These are phyloP conservation scores for Ciona savignyi DNA, from an alignment of 23 tunicate genomes.

Conservation along the genomic window DNA sequence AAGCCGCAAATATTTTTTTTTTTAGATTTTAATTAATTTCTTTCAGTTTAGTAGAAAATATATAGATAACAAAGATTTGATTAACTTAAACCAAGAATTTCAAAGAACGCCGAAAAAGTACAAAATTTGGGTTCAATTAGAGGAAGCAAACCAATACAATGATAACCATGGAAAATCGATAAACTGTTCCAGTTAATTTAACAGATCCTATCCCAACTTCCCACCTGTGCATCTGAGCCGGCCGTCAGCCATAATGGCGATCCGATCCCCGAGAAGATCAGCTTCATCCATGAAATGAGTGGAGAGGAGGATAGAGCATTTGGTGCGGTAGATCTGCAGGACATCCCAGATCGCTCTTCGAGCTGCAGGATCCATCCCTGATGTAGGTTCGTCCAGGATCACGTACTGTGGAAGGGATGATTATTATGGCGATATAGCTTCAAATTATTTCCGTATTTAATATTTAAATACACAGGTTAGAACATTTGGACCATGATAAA, in stretches of 20 bases:
- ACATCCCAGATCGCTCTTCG: slow-evolving; percentile 96
- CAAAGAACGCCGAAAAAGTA: too few relatives aligned
- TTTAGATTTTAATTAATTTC: too few relatives aligned
- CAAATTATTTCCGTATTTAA: not conserved
- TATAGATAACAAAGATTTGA: too few relatives aligned
- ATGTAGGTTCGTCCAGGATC: slow-evolving; percentile 97
- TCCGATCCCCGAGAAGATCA: slow-evolving; percentile 88
- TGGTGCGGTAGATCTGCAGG: slow-evolving; percentile 43
- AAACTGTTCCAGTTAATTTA: too few relatives aligned
- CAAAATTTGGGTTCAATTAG: too few relatives aligned
- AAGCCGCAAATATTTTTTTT: too few relatives aligned
- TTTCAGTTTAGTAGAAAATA: too few relatives aligned
- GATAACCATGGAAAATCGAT: too few relatives aligned
- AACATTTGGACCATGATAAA: too few relatives aligned
- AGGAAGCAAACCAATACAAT: too few relatives aligned
- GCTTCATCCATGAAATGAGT: slow-evolving; percentile 99
- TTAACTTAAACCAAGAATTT: too few relatives aligned
- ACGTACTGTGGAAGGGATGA: slow-evolving; percentile 41
- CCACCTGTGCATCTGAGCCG: slow-evolving; percentile 73
- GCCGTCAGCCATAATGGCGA: slow-evolving; percentile 96
- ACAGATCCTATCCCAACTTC: too few relatives aligned
- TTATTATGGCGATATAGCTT: not conserved
- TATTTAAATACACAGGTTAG: not conserved
- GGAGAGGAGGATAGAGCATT: slow-evolving; percentile 85
- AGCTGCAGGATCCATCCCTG: slow-evolving; percentile 98